A percentile compares a stretch with the other conserved stretches of the same genome.
These are phyloP conservation scores for Eristalis intricaria DNA, from an alignment of 2,888 invertebrate genomes.

Conservation along the genomic window DNA sequence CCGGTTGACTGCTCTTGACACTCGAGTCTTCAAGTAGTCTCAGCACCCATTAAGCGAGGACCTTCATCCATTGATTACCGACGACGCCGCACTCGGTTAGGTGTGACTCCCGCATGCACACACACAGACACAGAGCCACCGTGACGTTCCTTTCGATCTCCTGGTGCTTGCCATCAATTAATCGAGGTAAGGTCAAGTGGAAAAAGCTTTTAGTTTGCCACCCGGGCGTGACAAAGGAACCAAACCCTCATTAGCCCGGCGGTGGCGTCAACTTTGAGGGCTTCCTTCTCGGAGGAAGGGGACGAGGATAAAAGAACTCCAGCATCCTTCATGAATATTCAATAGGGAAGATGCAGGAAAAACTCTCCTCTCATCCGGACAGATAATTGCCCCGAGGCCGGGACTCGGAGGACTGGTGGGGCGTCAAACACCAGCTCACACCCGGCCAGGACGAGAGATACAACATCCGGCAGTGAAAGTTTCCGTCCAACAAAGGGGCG, in stretches of 20 bases:
- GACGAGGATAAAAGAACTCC: background rate
- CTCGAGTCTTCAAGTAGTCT: conserved; percentile 15
- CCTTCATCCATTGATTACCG: conserved; percentile 48
- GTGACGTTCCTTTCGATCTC: background rate
- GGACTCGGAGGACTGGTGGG: background rate
- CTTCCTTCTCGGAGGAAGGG: no score
- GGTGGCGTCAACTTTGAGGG: background rate
- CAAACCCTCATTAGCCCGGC: conserved; percentile 52
- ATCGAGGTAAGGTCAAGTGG: conserved; percentile 65
- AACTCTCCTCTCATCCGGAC: conserved; percentile 34
- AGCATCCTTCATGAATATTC: conserved; percentile 68
- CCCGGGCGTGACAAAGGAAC: conserved; percentile 19
- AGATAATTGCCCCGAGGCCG: conserved; percentile 53
- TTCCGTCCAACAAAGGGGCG: conserved; percentile 21
- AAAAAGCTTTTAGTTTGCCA: conserved; percentile 56
- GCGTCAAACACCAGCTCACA: conserved; percentile 24
- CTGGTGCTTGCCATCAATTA: conserved; percentile 24
- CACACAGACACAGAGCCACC: background rate
- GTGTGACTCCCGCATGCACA: conserved; percentile 33
- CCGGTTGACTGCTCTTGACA: conserved; percentile 20
- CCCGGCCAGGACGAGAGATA: conserved; percentile 4
- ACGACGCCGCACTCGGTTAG: conserved; percentile 18
- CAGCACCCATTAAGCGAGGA: conserved; percentile 31
- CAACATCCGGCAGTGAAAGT: conserved; percentile 55
- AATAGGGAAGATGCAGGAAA: conserved; percentile 48